phyloP scores from a whole-genome alignment of 2,888 invertebrate genomes.

The Tortrix viridana region DNA sequence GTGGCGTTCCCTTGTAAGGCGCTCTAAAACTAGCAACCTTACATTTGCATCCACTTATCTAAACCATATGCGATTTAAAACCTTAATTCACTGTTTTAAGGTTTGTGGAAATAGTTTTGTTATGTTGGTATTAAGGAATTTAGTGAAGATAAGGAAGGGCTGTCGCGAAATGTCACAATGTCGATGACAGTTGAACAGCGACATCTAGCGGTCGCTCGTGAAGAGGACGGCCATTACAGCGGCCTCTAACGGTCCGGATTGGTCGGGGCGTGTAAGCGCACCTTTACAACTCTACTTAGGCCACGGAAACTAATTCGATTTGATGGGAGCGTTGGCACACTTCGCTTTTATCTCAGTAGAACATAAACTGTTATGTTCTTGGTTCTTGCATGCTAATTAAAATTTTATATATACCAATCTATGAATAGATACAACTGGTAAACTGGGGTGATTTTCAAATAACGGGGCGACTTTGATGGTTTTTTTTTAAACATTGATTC shows the following conservation, averaged over 20 bases:
- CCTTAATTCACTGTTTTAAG: slow-evolving; percentile 39
- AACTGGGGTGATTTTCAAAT: no score
- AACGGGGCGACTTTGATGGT: no score
- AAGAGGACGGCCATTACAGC: slow-evolving; percentile 44
- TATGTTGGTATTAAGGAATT: slow-evolving; percentile 22
- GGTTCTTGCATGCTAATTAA: no score
- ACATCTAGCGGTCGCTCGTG: slow-evolving; percentile 62
- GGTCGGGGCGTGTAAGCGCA: slow-evolving; percentile 10
- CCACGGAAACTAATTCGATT: slow-evolving; percentile 13
- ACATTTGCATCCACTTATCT: slow-evolving; percentile 40
- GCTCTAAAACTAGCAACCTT: slow-evolving; percentile 44
- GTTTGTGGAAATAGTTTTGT: not conserved
- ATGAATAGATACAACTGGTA: no score
- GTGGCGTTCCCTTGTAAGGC: slow-evolving; percentile 66
- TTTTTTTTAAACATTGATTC: no score
- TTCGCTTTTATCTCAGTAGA: not conserved
- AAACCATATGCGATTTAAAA: slow-evolving; percentile 42
- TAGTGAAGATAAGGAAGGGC: slow-evolving; percentile 43
- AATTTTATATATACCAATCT: no score
- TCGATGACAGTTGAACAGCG: slow-evolving; percentile 65
- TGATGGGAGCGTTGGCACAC: slow-evolving; percentile 15
- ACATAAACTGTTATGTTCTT: no score
- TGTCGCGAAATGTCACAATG: slow-evolving; percentile 64
- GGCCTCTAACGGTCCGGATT: not conserved
- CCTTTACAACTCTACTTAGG: slow-evolving; percentile 20